Conservation (phyloP, 2,113 vertebrate genomes). For the Peucedramus taeniatus region DNA sequence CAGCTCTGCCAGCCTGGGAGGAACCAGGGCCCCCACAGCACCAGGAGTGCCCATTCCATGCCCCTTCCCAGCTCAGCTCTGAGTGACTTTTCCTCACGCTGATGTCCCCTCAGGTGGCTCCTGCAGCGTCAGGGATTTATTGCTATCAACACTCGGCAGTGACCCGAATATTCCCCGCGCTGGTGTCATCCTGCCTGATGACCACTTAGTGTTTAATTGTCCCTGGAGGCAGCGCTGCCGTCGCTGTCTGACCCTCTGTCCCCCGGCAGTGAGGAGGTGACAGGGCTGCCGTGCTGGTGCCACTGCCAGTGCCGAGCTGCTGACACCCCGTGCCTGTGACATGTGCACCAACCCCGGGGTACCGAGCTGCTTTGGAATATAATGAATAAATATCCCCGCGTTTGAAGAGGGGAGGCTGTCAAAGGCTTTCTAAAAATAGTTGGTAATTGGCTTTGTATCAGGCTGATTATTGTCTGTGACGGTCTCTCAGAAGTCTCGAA, state of each 20-base stretch:
- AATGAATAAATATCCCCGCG: slow-evolving; percentile 29
- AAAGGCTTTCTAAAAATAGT: slow-evolving; percentile 43
- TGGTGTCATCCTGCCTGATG: neutral
- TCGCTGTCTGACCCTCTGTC: neutral
- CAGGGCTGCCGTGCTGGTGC: neutral
- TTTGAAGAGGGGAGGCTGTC: neutral
- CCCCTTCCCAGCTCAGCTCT: fast-evolving
- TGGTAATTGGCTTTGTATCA: neutral
- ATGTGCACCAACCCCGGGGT: neutral
- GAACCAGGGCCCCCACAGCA: fast-evolving
- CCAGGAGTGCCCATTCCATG: fast-evolving
- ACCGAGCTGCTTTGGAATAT: neutral
- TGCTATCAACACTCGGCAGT: neutral
- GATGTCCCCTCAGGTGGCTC: neutral
- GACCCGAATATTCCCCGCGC: neutral
- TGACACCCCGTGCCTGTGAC: neutral
- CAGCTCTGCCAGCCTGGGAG: neutral
- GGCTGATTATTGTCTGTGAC: neutral
- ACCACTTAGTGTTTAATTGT: neutral
- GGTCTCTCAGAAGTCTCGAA: neutral
- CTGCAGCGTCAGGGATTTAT: neutral
- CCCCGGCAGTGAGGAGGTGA: neutral
- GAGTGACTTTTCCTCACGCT: neutral
- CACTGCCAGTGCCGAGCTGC: neutral
- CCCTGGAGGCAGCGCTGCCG: neutral